Conservation (phyloP, 2,113 vertebrate species). For the Pangasianodon gigas region DNA sequence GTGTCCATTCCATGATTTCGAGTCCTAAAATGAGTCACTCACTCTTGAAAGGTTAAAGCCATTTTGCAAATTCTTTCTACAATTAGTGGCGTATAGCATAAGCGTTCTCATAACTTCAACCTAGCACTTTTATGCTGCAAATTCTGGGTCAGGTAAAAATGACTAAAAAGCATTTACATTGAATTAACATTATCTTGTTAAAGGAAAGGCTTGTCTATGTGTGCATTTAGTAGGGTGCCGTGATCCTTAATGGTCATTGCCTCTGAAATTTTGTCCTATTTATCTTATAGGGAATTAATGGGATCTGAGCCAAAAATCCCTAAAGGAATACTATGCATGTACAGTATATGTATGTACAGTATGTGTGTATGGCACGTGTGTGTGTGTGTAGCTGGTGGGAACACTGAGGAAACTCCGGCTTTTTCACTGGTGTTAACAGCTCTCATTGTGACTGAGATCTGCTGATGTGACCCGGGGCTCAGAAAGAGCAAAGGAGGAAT, state of each 20-base stretch:
- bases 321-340: neutral
- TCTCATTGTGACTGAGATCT: slow-evolving; percentile 66
- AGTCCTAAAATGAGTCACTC: slow-evolving; percentile 16
- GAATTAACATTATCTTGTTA: neutral
- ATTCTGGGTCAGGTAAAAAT: neutral
- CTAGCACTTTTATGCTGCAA: neutral
- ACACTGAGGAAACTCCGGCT: neutral
- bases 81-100: slow-evolving; percentile 1
- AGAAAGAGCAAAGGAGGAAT: slow-evolving; percentile 59
- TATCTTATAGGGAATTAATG: neutral
- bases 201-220: neutral
- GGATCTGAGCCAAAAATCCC: neutral
- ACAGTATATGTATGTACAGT: neutral
- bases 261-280: neutral
- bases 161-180: neutral
- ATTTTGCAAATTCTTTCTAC: neutral
- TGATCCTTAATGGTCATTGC: neutral
- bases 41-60: slow-evolving; percentile 42
- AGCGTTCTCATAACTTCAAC: neutral
- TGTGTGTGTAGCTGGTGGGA: neutral
- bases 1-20: slow-evolving; percentile 34
- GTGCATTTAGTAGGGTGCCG: neutral
- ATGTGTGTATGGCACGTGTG: neutral
- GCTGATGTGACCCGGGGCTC: slow-evolving; percentile 66
- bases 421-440: neutral